Evolutionary conservation across 2,797 vertebrate species (phyloP), one percentile per base, ranked within the genome.

Genomic region (Euthynnus affinis): DNA sequence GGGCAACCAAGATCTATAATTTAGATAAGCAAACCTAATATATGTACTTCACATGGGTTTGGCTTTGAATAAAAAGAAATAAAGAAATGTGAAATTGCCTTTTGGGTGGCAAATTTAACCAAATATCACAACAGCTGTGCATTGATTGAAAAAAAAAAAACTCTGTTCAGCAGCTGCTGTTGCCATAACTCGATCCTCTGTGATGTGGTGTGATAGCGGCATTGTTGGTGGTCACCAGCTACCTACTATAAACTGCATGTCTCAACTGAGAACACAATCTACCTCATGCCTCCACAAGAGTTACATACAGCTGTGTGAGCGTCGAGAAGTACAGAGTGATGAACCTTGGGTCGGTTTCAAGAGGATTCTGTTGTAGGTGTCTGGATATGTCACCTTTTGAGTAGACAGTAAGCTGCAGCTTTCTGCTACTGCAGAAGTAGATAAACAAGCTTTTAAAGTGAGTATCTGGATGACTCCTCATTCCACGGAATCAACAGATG

Each of bases 401-500:
- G 70, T 9, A 65, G 67, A 68, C n/a, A 5, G 46, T 25, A 40
- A 49, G 59, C 46, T 23, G 37, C 2, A 66, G 34, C 44, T 69
- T 66, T 68, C 27, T 29, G 27, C 27, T 29, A 29, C 27, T 29
- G 27, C 25, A 57, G 9, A 10, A 18, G 65, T 6, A 12, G 9
- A 68, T 52, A 69, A 81, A 83, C 63, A 62, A 32, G 51, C 44
- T 62, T 80, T 80, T 51, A 52, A 70, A 53, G 6, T 44, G 56
- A 73, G 67, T 59, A 71, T 75, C 82, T 29, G 67, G 61, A 81
- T 61, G 75, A 78, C 84, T 81, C 37, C 57, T 81, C 59, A 61
- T 79, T 81, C 68, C 78, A 59, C 5, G 56, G 82, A 89, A 83
- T 85, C 85, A 92, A 85, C 87, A 89, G 90, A 89, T 88, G 89